Base-by-base conservation (phyloP, 2,888 invertebrate genomes). In the Lycocerus yunnanus region DNA sequence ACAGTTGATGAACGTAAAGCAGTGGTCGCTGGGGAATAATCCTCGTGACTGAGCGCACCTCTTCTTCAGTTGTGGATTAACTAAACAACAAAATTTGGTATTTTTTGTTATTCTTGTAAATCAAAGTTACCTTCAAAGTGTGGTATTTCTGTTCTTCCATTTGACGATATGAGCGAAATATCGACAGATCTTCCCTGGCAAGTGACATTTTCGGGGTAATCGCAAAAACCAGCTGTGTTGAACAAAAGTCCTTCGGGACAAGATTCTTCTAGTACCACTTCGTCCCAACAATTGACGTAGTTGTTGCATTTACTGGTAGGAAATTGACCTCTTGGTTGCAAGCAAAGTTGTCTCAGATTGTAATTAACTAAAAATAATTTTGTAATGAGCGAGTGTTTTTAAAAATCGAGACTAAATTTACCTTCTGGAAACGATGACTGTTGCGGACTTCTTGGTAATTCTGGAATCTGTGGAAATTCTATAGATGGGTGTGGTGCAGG, bases 201-300 rank as follows among this genome's bases (percentile, higher is more conserved):
- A 77, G 92, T 88, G 1, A 93, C 93, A 80, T 90, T 91, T 78
- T 89, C 87, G 0, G 90, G 86, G 80, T 90, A 93, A 80, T 93
- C 93, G 76, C 93, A 93, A 79, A 89, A 91, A 70, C 87, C 86
- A 43, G 88, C 86, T 0, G 91, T 90, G 69, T 79, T 79, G 84
- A 93, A 93, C 43, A 91, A 83, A 5, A 93, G 83, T 0, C 91
- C 91, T 10, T 86, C 85, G 0, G 92, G 92, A 77, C 93, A 93
- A 16, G 89, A 88, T 83, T 93, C 91, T 80, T 93, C 93, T 16
- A 91, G 88, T 0, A 90, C 92, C 80, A 89, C 88, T 0, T 91
- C 92, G 79, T 93, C 92, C 93, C 93, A 93, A 82, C 93, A 93
- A 84, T 93, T 93, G 13, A 93, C 82, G 83, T 91, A 93, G 80